Conservation (phyloP, 2,113 vertebrate genomes). For the Limnothrissa miodon region DNA sequence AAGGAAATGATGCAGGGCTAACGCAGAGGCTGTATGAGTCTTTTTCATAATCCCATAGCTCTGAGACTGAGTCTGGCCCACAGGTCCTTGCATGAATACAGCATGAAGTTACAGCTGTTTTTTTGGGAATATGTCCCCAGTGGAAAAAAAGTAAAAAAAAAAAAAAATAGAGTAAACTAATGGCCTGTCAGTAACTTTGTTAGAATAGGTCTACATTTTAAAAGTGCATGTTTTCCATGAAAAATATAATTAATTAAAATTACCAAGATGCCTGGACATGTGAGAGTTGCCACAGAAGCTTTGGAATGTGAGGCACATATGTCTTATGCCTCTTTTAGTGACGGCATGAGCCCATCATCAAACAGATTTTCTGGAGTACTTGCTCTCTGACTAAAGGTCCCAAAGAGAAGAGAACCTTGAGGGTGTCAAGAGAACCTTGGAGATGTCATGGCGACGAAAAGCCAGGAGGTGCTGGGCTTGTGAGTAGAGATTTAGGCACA, state of each 20-base stretch:
- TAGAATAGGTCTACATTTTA: too few species aligned
- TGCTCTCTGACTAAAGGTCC: slow-evolving; percentile 74
- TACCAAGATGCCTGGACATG: neutral
- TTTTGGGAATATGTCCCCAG: neutral
- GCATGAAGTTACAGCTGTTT: neutral
- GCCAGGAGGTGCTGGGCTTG: slow-evolving; percentile 48
- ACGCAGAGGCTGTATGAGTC: slow-evolving; percentile 52
- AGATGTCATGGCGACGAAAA: slow-evolving; percentile 52
- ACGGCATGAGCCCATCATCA: slow-evolving; percentile 56
- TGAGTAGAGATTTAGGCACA: slow-evolving; percentile 72
- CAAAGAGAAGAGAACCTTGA: slow-evolving; percentile 48
- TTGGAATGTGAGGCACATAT: slow-evolving; percentile 52
- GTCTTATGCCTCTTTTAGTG: slow-evolving; percentile 47
- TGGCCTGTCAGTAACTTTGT: too few species aligned
- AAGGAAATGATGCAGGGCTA: slow-evolving; percentile 73
- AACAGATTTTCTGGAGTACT: slow-evolving; percentile 62
- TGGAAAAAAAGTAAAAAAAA: neutral
- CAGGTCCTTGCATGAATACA: neutral
- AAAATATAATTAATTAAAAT: neutral
- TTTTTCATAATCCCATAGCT: slow-evolving; percentile 32
- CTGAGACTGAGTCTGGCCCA: neutral
- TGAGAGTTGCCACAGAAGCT: neutral
- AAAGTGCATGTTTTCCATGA: too few species aligned
- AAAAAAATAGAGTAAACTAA: neutral
- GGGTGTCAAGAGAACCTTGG: too few species aligned